These are phyloP conservation scores for Parus major DNA, from an alignment of 2,113 vertebrate genomes.

Conservation along the genomic window DNA sequence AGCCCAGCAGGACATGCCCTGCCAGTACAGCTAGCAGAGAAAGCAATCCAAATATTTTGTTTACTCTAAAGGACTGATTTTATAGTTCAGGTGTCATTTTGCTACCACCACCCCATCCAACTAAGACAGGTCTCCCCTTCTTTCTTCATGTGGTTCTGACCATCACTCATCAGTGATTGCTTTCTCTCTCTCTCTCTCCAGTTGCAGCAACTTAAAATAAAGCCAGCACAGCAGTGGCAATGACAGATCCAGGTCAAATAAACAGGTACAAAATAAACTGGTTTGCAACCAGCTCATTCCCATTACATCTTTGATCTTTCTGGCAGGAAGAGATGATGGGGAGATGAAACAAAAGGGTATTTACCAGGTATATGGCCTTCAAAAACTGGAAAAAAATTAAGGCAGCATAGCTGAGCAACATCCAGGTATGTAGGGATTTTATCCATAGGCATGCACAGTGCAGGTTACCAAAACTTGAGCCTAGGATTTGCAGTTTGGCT, in stretches of 20 bases:
- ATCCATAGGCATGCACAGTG: background rate
- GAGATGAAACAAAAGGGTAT: background rate
- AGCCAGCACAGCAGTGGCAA: background rate
- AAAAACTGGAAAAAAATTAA: background rate
- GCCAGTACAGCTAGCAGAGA: background rate
- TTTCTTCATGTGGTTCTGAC: background rate
- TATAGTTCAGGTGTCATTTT: background rate
- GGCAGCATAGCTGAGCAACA: background rate
- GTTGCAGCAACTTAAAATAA: background rate
- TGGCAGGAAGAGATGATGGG: background rate
- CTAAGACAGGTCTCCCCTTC: background rate
- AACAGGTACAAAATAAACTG: background rate
- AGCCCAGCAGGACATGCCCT: background rate
- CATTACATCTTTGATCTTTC: background rate
- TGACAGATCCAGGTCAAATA: background rate
- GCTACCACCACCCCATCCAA: background rate
- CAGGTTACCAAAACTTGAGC: background rate
- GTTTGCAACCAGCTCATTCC: background rate
- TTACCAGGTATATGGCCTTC: background rate
- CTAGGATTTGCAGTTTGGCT: background rate
- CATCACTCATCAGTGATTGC: background rate
- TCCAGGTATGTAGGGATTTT: background rate
- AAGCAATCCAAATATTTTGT: background rate
- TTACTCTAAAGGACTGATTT: background rate
- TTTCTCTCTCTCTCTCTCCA: background rate